These are phyloP conservation scores for Drosophila virilis DNA, from an alignment of 1,140 invertebrate species.

Conservation along the genomic window DNA sequence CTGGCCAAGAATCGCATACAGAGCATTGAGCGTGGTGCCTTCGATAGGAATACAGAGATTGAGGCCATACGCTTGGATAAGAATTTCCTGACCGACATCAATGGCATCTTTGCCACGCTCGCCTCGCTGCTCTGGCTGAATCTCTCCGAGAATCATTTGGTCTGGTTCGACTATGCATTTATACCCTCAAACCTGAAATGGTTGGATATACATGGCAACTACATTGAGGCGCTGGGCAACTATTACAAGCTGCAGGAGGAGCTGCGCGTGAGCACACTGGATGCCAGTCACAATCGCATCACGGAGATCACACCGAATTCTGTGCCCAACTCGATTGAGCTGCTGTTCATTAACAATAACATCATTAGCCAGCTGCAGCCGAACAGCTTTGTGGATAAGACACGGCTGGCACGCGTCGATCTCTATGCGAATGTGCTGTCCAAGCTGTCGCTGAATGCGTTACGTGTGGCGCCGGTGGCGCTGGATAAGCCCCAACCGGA, in stretches of 20 bases:
- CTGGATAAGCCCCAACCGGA: constrained; percentile 89
- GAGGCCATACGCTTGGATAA: constrained; percentile 92
- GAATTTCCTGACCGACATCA: constrained; percentile 91
- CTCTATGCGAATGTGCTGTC: constrained; percentile 93
- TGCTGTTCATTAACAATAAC: constrained; percentile 93
- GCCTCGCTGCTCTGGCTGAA: constrained; percentile 92
- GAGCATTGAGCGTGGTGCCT: constrained; percentile 89
- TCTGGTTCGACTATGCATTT: constrained; percentile 92
- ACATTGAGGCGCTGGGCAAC: constrained; percentile 90
- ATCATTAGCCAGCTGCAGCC: constrained; percentile 90
- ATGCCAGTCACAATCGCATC: constrained; percentile 92
- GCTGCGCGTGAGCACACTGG: constrained; percentile 88
- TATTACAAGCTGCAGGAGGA: constrained; percentile 88
- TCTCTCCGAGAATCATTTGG: constrained; percentile 92
- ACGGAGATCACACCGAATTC: constrained; percentile 88
- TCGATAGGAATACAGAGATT: constrained; percentile 89
- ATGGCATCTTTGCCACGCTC: constrained; percentile 90
- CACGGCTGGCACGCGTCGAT: constrained; percentile 92
- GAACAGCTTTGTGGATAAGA: constrained; percentile 92
- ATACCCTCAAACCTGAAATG: constrained; percentile 91
- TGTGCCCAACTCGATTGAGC: constrained; percentile 91
- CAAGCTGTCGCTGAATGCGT: constrained; percentile 90
- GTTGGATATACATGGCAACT: constrained; percentile 93
- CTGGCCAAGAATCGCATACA: constrained; percentile 92
- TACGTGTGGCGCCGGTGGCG: constrained; percentile 88